Evolutionary conservation across 2,113 vertebrate genomes (phyloP).

Genomic region (Chionomys nivalis): DNA sequence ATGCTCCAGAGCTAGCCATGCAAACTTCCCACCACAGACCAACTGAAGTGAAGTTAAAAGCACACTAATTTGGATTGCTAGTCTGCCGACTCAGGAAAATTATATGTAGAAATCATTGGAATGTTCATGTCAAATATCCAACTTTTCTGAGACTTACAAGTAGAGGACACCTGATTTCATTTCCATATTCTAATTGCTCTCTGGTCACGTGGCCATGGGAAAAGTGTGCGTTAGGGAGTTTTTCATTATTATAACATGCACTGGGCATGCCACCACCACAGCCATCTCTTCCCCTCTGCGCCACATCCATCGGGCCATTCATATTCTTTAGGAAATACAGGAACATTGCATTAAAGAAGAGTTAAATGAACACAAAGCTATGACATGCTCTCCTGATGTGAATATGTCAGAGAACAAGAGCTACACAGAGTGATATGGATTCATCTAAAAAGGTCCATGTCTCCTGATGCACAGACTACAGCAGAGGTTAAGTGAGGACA

Average conservation of each 20-base stretch:
- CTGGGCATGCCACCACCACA: no score
- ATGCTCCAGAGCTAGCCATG: background rate
- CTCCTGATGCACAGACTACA: background rate
- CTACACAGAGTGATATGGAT: background rate
- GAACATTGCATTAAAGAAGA: background rate
- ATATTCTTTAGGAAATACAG: background rate
- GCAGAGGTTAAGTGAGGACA: background rate
- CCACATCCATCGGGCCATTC: background rate
- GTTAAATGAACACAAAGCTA: background rate
- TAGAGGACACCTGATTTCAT: background rate
- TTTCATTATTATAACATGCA: background rate
- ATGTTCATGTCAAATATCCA: background rate
- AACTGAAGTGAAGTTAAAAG: background rate
- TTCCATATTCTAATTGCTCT: background rate
- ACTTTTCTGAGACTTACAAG: conserved; percentile 29
- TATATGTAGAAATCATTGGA: background rate
- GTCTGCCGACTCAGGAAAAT: background rate
- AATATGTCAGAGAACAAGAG: background rate
- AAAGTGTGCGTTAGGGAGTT: background rate
- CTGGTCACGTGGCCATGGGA: background rate
- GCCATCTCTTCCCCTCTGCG: background rate
- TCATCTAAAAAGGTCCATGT: background rate
- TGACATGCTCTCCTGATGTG: background rate
- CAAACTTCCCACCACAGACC: background rate
- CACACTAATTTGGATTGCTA: background rate